These are phyloP conservation scores for Plebejus argus DNA, from an alignment of 2,888 invertebrate genomes.

Conservation along the genomic window DNA sequence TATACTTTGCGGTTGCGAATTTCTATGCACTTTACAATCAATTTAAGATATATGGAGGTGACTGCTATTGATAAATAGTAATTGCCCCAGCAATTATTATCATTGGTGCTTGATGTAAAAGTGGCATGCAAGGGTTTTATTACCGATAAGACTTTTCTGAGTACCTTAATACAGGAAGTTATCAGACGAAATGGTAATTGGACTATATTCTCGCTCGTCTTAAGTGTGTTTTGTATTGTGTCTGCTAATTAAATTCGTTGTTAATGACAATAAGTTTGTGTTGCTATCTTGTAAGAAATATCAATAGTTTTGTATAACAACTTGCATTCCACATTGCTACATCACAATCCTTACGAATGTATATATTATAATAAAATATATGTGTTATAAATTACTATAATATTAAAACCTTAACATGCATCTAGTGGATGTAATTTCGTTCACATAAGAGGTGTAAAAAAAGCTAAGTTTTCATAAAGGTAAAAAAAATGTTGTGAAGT, in stretches of 20 bases:
- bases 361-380: not conserved
- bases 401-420: not conserved
- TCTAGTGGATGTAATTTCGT: constrained; percentile 4
- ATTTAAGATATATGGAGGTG: constrained; percentile 2
- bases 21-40: not conserved
- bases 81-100: constrained; percentile 14
- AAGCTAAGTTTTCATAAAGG: not conserved
- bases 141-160: not conserved
- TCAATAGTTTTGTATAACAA: not conserved
- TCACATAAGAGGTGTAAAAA: not conserved
- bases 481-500: not conserved
- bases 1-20: not conserved
- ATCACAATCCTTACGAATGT: not conserved
- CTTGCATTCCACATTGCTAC: constrained; percentile 22
- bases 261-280: constrained; percentile 26
- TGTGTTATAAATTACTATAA: not conserved
- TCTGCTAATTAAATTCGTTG: constrained; percentile 13
- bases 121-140: constrained; percentile 15
- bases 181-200: constrained; percentile 16
- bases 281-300: constrained; percentile 8
- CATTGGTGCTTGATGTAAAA: constrained; percentile 24
- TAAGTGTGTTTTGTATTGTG: not conserved
- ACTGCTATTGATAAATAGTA: not conserved
- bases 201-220: constrained; percentile 18
- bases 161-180: not conserved